Evolutionary conservation across 2,113 vertebrate species (phyloP).

Genomic region (Geococcyx californianus): DNA sequence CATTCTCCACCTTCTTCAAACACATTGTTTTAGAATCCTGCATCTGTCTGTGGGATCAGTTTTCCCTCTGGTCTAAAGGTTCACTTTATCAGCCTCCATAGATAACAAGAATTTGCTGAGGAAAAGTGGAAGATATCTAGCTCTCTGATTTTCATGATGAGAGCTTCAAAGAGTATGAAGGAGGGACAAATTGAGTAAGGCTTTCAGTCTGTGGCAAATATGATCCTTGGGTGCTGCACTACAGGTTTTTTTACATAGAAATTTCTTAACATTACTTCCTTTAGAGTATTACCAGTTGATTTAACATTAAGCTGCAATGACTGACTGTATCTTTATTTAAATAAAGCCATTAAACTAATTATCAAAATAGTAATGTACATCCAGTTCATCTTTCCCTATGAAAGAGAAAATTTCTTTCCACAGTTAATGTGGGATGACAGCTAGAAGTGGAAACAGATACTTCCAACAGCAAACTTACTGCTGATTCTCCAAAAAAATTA

Average conservation of each 20-base stretch:
- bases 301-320: slow-evolving; percentile 45
- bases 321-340: slow-evolving; percentile 45
- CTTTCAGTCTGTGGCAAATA: slow-evolving; percentile 30
- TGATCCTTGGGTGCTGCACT: slow-evolving; percentile 23
- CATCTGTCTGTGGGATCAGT: not conserved
- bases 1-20: not conserved
- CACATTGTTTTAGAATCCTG: not conserved
- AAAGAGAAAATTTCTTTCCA: not conserved
- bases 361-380: slow-evolving; percentile 6
- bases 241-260: slow-evolving; percentile 52
- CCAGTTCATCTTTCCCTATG: not conserved
- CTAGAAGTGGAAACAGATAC: not conserved
- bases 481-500: not conserved
- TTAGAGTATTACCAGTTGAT: slow-evolving; percentile 38
- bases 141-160: not conserved
- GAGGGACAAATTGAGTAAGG: slow-evolving; percentile 17
- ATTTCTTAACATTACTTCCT: slow-evolving; percentile 58
- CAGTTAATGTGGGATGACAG: not conserved
- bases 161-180: not conserved
- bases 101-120: not conserved
- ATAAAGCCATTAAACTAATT: slow-evolving; percentile 52
- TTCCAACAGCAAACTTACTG: not conserved
- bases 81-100: not conserved
- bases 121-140: not conserved
- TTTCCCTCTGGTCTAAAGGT: not conserved